Base-by-base conservation (phyloP, 2,888 invertebrate genomes). In the Sylvicola fuscatus region DNA sequence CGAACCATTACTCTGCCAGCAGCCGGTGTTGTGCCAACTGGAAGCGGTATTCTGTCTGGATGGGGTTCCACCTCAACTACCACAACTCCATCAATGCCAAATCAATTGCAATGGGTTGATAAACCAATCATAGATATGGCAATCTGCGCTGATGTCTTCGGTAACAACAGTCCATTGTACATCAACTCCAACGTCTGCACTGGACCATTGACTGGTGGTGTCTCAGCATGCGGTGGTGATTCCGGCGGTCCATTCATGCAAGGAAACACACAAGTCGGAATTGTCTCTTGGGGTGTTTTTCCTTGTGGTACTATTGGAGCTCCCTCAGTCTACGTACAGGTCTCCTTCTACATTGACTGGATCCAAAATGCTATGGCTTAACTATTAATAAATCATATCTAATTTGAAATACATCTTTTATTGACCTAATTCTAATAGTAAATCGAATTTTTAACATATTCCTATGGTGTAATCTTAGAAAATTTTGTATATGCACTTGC, bases 51-150 rank as follows among this genome's bases (percentile, higher is more conserved):
- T 3, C 21, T 42, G 10, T 42, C 34, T 26, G 43, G 43, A 12
- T 43, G 43, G 43, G 43, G 43, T 11, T 41, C 54, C 38, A 53
- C 50, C 21, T 54, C 56, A 2, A 52, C 52, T 47, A 53, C 56
- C 17, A 42, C 48, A 1, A 47, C 47, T 10, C 54, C 55, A 17
- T 40, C 49, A 33, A 53, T 46, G 43, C 56, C 56, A 3, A 49
- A 50, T 26, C 48, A 46, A 0, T 45, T 57, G 4, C 52, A 56
- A 36, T 50, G 45, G 15, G 46, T 54, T 32, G 38, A 41, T 11
- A 48, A 56, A 46, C 55, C 55, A 31, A 52, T 56, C 15, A 32
- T 55, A 33, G 47, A 53, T 36, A 44, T 49, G 43, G 40, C 44
- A 14, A 38, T 52, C 13, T 56, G 56, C 40, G 52, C 53, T 33